phyloP scores from a whole-genome alignment of 2,797 vertebrate species.

The Schizothorax lantsangensis region DNA sequence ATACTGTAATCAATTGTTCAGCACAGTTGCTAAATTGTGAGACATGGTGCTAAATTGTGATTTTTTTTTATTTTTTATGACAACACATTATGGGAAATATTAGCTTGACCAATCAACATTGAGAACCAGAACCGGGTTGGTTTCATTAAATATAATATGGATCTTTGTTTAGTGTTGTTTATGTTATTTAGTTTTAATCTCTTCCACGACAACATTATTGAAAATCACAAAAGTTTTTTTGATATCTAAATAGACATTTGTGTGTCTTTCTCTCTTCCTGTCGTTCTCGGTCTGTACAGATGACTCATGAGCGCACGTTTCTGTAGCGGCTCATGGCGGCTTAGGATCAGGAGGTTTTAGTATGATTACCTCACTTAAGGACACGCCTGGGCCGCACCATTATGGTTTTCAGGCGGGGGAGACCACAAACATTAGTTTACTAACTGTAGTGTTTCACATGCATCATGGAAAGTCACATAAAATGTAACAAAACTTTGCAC shows the following conservation, averaged over 20 bases:
- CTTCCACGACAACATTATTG: background rate
- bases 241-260: background rate
- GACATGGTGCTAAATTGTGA: background rate
- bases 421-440: conserved; percentile 21
- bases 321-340: conserved; percentile 71
- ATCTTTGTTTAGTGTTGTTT: background rate
- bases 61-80: background rate
- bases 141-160: background rate
- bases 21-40: background rate
- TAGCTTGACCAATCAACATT: background rate
- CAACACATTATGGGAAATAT: background rate
- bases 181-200: background rate
- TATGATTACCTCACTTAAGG: conserved; percentile 79
- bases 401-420: conserved; percentile 36
- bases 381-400: conserved; percentile 63
- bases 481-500: background rate
- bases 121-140: background rate
- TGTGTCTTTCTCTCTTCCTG: background rate
- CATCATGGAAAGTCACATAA: background rate
- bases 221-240: no score
- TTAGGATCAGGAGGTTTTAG: conserved; percentile 79
- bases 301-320: conserved; percentile 66
- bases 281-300: conserved; percentile 42
- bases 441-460: background rate
- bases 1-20: background rate